Base-by-base conservation (phyloP, 2,113 vertebrate species). In the Bostrychus sinensis region DNA sequence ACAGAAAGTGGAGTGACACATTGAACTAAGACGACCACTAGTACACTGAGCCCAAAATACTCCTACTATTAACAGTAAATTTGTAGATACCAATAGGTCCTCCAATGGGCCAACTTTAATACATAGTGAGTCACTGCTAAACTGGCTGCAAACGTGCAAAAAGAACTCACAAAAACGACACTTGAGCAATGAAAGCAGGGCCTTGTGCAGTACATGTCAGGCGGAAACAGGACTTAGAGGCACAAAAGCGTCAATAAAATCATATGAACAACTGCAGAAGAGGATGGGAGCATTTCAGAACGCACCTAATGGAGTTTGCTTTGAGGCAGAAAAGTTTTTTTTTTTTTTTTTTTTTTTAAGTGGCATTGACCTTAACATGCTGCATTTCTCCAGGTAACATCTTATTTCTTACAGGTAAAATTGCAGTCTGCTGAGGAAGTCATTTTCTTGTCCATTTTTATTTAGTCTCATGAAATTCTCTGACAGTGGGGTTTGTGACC, bases 71-170 rank as follows among this genome's bases (percentile, higher is more conserved):
- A 23, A 53, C 19, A 57, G 37, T 1, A 13, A 36, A 28, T 51
- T 6, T 32, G 57, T 23, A 30, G 34, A n/a, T 11, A 48, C 17
- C 13, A 50, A 39, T 34, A 20, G 75, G 41, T 11, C 20, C 23
- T 28, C 36, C 57, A 12, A 5, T 8, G 12, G 61, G 0, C 48
- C 28, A 30, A 22, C 26, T 63, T 50, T 1, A 7, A 9, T 36
- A 30, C 30, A 61, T 6, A 19, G 41, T 32, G 58, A 82, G 55
- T 63, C 70, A 64, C 62, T 26, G 10, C 56, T 60, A 79, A 59
- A 34, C 38, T 32, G 53, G 14, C 34, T 16, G 10, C 30, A 54
- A 61, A 17, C 2, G 0, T n/a, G 17, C 20, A 59, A 36, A 39
- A 38, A 46, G 23, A 59, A 22, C n/a, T 54, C 16, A 16, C 19